These are phyloP conservation scores for Ephialtes manifestator DNA, from an alignment of 2,888 invertebrate genomes.

Conservation along the genomic window DNA sequence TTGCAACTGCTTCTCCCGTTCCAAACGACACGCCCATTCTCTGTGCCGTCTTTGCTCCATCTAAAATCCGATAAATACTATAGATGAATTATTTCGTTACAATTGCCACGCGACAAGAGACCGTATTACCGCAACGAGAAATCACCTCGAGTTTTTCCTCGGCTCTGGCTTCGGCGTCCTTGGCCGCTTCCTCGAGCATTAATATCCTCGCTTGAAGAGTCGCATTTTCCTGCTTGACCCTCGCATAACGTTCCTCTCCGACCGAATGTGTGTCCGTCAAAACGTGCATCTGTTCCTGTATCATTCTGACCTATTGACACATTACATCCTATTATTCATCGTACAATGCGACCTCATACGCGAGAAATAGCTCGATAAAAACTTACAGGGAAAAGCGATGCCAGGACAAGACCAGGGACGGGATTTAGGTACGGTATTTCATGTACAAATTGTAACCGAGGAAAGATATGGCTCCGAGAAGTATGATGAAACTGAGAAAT, in stretches of 20 bases:
- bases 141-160: constrained; percentile 87
- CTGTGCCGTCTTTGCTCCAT: constrained; percentile 95
- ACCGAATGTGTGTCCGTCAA: constrained; percentile 95
- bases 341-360: neutral
- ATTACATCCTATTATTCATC: neutral
- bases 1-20: constrained; percentile 93
- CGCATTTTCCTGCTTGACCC: constrained; percentile 97
- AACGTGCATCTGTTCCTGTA: constrained; percentile 96
- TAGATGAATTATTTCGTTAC: neutral
- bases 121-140: no score
- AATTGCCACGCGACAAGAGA: no score
- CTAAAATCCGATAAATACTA: constrained; percentile 84
- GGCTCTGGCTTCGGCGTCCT: constrained; percentile 86
- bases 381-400: neutral
- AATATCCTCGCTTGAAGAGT: constrained; percentile 95
- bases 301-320: constrained; percentile 92
- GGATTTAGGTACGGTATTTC: constrained; percentile 48
- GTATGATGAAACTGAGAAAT: constrained; percentile 77
- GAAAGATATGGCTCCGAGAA: constrained; percentile 72
- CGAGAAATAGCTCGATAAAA: neutral
- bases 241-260: constrained; percentile 95
- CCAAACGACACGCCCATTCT: constrained; percentile 93
- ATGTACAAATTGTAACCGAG: constrained; percentile 71
- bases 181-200: constrained; percentile 93
- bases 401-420: neutral